Evolutionary conservation across 2,888 invertebrate species (phyloP).

Genomic region (Polyommatus iphigenia): DNA sequence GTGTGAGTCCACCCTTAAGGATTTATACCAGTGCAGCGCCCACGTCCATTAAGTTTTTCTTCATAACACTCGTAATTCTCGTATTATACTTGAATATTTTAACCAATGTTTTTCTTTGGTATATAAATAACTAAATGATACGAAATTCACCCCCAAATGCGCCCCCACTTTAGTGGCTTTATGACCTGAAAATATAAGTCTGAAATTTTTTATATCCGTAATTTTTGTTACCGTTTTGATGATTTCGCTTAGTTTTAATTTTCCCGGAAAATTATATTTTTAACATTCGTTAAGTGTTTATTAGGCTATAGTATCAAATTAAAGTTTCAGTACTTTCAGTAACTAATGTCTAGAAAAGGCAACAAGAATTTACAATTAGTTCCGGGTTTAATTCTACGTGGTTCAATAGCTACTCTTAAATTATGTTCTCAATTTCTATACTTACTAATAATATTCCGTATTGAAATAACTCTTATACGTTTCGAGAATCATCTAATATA

Average conservation of each 20-base stretch:
- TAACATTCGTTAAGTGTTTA: neutral
- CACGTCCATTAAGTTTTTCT: slow-evolving; percentile 22
- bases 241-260: neutral
- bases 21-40: neutral
- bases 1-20: neutral
- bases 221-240: neutral
- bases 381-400: too few species aligned
- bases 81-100: neutral
- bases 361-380: neutral
- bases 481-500: neutral
- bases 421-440: neutral
- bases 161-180: neutral
- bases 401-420: too few species aligned
- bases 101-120: neutral
- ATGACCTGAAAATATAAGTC: neutral
- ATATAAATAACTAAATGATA: neutral
- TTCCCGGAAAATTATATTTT: neutral
- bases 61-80: neutral
- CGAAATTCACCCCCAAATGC: neutral
- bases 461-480: neutral
- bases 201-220: neutral
- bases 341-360: neutral
- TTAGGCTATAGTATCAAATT: too few species aligned
- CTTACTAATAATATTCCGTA: neutral
- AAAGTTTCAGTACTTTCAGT: too few species aligned